Evolutionary conservation across 2,888 invertebrate genomes (phyloP).

Genomic region (Venusia cambrica): DNA sequence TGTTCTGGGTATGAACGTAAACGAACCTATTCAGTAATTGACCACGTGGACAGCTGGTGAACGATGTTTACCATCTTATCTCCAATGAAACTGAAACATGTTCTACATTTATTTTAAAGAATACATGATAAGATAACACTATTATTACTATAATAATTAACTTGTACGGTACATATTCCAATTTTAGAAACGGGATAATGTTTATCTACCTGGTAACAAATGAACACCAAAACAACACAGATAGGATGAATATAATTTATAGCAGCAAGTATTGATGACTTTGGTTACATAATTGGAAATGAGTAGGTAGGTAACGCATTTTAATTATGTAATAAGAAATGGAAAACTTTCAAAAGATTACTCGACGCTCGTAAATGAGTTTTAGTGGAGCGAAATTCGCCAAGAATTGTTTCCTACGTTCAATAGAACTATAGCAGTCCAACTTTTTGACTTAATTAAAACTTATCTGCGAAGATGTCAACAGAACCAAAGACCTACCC

Average conservation of each 20-base stretch:
- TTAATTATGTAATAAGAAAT: slow-evolving; percentile 10
- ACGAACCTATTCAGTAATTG: slow-evolving; percentile 10
- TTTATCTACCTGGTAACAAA: too few species aligned
- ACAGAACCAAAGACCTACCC: slow-evolving; percentile 30
- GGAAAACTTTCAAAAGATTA: slow-evolving; percentile 14
- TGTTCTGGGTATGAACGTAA: slow-evolving; percentile 14
- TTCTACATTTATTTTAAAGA: neutral
- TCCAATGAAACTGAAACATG: slow-evolving; percentile 5
- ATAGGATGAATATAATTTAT: too few species aligned
- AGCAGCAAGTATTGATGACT: too few species aligned
- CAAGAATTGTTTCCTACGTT: slow-evolving; percentile 17
- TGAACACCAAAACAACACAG: too few species aligned
- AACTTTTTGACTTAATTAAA: slow-evolving; percentile 30
- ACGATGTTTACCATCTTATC: slow-evolving; percentile 14
- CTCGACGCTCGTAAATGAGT: slow-evolving; percentile 12
- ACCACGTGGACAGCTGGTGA: slow-evolving; percentile 29
- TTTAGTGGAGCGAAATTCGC: slow-evolving; percentile 16
- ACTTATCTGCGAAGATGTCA: slow-evolving; percentile 28
- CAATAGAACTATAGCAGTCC: slow-evolving; percentile 20
- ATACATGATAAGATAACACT: too few species aligned
- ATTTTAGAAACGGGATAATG: slow-evolving; percentile 7
- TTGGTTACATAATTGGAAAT: too few species aligned
- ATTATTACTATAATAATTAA: slow-evolving; percentile 7
- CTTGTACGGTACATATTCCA: neutral
- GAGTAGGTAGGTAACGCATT: too few species aligned